Conservation (phyloP, 1,140 invertebrate species). For the Pogonus chalceus region DNA sequence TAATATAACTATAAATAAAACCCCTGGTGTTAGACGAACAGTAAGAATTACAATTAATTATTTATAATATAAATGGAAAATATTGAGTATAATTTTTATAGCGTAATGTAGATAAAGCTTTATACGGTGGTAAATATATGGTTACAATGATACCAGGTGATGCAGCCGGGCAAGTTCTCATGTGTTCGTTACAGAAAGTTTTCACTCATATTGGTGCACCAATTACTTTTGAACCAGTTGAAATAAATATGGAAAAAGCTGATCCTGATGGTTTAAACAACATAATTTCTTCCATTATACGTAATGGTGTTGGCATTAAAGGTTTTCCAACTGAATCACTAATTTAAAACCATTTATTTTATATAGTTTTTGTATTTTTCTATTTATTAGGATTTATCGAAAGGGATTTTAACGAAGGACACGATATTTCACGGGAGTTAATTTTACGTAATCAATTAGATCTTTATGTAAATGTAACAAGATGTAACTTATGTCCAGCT, state of each 20-base stretch:
- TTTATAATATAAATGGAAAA: too few relatives aligned
- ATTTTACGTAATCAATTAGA: slow-evolving; percentile 39
- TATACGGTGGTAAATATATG: slow-evolving; percentile 49
- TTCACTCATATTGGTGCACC: slow-evolving; percentile 49
- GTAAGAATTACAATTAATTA: too few relatives aligned
- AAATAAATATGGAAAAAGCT: slow-evolving; percentile 42
- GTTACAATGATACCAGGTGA: slow-evolving; percentile 49
- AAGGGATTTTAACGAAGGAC: background rate
- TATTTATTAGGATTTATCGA: slow-evolving; percentile 9
- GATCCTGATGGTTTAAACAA: slow-evolving; percentile 40
- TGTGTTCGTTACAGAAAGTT: slow-evolving; percentile 41
- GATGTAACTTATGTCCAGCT: slow-evolving; percentile 50
- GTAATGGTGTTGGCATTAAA: slow-evolving; percentile 60
- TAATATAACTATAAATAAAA: too few relatives aligned
- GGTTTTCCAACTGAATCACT: slow-evolving; percentile 28
- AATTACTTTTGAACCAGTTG: slow-evolving; percentile 50
- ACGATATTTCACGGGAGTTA: slow-evolving; percentile 15
- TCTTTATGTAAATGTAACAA: slow-evolving; percentile 56
- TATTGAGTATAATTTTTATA: too few relatives aligned
- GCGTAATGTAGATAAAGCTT: too few relatives aligned
- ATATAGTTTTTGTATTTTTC: background rate
- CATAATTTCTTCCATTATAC: slow-evolving; percentile 50
- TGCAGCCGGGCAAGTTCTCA: slow-evolving; percentile 51
- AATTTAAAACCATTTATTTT: slow-evolving; percentile 3
- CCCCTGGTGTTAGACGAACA: too few relatives aligned